Conservation (phyloP, 2,888 invertebrate species). For the Microdon myrmicae region DNA sequence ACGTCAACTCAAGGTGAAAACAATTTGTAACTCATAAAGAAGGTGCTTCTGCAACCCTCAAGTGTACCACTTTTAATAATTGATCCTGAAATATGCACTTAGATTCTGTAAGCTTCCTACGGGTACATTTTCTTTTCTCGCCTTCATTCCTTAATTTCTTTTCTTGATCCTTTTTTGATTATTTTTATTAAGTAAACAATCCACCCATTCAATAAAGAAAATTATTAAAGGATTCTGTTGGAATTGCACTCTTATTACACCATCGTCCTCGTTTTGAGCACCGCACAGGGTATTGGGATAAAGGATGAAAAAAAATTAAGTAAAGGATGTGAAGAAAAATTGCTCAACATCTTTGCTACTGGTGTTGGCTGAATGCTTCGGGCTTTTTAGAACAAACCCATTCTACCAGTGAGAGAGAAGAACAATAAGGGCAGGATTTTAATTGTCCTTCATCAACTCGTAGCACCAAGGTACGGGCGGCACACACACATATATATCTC, state of each 20-base stretch:
- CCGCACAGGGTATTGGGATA: background rate
- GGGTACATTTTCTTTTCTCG: slow-evolving; percentile 4
- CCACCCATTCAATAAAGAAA: slow-evolving; percentile 33
- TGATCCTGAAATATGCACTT: slow-evolving; percentile 23
- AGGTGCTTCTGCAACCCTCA: slow-evolving; percentile 28
- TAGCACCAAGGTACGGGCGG: no score
- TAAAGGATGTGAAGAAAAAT: slow-evolving; percentile 5
- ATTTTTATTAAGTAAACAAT: slow-evolving; percentile 27
- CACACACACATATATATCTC: no score
- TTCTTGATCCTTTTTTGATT: slow-evolving; percentile 3
- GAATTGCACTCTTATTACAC: slow-evolving; percentile 10
- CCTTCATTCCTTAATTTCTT: no score
- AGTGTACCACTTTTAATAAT: slow-evolving; percentile 28
- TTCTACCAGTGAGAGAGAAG: slow-evolving; percentile 6
- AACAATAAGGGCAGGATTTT: slow-evolving; percentile 17
- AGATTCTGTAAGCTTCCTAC: background rate
- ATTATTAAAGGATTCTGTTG: slow-evolving; percentile 39
- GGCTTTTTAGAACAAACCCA: background rate
- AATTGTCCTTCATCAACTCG: slow-evolving; percentile 11
- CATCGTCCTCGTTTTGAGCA: slow-evolving; percentile 6
- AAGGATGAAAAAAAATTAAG: background rate
- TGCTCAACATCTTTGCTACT: background rate
- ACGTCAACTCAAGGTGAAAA: no score
- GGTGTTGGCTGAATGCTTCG: background rate
- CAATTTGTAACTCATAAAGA: background rate